Conservation (phyloP, 2,888 invertebrate genomes). For the Ichneumoninae sp. region DNA sequence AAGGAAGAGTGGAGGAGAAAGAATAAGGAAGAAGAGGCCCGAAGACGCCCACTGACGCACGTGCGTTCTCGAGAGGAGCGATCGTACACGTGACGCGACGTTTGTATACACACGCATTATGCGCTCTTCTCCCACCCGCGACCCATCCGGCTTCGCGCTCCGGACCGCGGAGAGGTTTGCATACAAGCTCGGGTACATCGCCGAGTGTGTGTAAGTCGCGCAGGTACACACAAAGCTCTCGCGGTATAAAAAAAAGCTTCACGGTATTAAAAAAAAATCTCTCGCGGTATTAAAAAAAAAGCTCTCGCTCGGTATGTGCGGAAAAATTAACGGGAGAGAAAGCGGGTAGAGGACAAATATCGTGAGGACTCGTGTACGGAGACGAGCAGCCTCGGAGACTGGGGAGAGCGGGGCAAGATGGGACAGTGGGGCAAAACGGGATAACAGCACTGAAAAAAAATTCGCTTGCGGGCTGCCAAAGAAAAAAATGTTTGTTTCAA, state of each 20-base stretch:
- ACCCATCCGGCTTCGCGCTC: slow-evolving; percentile 33
- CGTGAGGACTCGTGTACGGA: neutral
- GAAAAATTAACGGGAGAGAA: slow-evolving; percentile 44
- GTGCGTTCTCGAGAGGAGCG: slow-evolving; percentile 61
- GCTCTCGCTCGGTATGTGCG: slow-evolving; percentile 40
- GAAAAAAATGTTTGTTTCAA: too few relatives aligned
- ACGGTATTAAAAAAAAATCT: neutral
- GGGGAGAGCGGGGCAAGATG: too few relatives aligned
- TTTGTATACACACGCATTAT: slow-evolving; percentile 64
- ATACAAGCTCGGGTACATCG: slow-evolving; percentile 50
- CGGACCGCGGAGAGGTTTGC: slow-evolving; percentile 36
- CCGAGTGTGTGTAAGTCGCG: slow-evolving; percentile 40
- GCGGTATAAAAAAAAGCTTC: neutral
- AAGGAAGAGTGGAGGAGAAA: slow-evolving; percentile 41
- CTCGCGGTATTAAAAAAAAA: slow-evolving; percentile 14
- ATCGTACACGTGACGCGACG: slow-evolving; percentile 67
- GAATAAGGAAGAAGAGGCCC: slow-evolving; percentile 26
- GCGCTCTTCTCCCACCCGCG: slow-evolving; percentile 32
- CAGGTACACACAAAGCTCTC: slow-evolving; percentile 42
- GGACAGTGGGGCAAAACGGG: too few relatives aligned
- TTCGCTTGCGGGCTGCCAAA: too few relatives aligned
- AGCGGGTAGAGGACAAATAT: slow-evolving; percentile 28
- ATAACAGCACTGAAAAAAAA: too few relatives aligned
- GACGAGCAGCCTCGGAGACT: slow-evolving; percentile 39
- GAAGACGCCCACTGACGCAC: slow-evolving; percentile 69